Percentiles rank a stretch among this genome's conserved stretches.
Conservation (phyloP, 37 sponge, comb jelly and placozoan species). For the Tethya wilhelma region DNA sequence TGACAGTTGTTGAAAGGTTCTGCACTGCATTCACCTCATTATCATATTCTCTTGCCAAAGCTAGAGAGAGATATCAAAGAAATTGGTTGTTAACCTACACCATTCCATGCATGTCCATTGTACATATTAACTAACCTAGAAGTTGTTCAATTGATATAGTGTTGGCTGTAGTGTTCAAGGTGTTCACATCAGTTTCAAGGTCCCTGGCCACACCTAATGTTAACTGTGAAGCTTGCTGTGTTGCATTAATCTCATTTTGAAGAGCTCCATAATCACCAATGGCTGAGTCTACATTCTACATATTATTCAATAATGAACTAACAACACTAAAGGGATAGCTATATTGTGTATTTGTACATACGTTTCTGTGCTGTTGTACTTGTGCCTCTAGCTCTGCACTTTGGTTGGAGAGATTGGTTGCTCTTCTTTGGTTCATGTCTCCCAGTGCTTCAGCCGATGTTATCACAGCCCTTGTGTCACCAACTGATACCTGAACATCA, state of each 20-base stretch:
- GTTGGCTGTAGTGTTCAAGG: constrained; percentile 7
- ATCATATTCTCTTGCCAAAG: constrained; percentile 12
- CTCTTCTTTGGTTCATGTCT: too few relatives aligned
- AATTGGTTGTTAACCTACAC: neutral
- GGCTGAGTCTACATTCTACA: neutral
- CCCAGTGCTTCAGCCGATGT: too few relatives aligned
- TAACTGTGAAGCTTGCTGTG: neutral
- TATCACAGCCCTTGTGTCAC: too few relatives aligned
- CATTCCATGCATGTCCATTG: neutral
- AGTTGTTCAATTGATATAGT: constrained; percentile 9
- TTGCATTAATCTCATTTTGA: neutral
- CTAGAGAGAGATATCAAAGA: neutral
- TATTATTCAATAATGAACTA: neutral
- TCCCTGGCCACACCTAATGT: neutral
- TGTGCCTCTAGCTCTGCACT: too few relatives aligned
- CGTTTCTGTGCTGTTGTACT: too few relatives aligned
- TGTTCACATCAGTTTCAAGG: constrained; percentile 3
- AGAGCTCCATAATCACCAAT: too few relatives aligned
- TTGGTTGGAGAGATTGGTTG: too few relatives aligned
- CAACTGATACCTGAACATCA: too few relatives aligned
- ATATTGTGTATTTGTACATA: too few relatives aligned
- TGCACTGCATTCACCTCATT: neutral
- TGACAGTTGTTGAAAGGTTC: neutral
- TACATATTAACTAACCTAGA: constrained; percentile 3
- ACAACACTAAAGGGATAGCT: neutral